Evolutionary conservation across 1,140 invertebrate species (phyloP).

Genomic region (Drosophila rhopaloa): DNA sequence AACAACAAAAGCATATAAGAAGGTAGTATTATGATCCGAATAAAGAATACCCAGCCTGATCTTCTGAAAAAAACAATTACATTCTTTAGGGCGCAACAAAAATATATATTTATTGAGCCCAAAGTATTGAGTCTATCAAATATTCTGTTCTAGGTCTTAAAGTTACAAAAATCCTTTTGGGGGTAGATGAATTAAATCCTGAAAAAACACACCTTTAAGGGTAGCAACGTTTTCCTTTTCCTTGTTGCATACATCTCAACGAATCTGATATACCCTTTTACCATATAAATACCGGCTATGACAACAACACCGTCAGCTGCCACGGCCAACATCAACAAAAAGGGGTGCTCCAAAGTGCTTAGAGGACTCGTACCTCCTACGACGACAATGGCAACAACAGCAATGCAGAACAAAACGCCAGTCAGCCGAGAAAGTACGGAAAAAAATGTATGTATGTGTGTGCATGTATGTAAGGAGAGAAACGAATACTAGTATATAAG

Average conservation of each 20-base stretch:
- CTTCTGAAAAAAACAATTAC: not conserved
- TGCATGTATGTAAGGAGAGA: slow-evolving; percentile 5
- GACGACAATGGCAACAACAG: slow-evolving; percentile 45
- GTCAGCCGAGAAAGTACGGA: slow-evolving; percentile 72
- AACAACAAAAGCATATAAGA: slow-evolving; percentile 20
- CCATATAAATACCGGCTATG: slow-evolving; percentile 6
- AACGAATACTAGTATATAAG: slow-evolving; percentile 3
- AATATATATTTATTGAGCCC: not conserved
- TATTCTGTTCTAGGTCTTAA: not conserved
- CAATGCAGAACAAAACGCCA: slow-evolving; percentile 54
- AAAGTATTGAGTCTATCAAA: not conserved
- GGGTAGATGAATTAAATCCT: not conserved
- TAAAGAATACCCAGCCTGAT: not conserved
- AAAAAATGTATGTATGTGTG: slow-evolving; percentile 40
- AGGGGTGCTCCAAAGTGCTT: slow-evolving; percentile 36
- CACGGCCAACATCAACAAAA: slow-evolving; percentile 44
- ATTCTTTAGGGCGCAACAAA: not conserved
- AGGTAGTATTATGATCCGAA: not conserved
- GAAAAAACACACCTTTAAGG: not conserved
- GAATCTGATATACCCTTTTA: slow-evolving; percentile 2
- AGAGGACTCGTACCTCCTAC: slow-evolving; percentile 17
- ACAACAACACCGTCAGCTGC: slow-evolving; percentile 21
- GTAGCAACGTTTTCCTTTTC: not conserved
- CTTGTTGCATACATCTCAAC: not conserved
- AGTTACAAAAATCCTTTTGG: not conserved